Evolutionary conservation across 1,140 invertebrate genomes (phyloP), one percentile per base, ranked within the genome.

Genomic region (Drosophila navojoa): DNA sequence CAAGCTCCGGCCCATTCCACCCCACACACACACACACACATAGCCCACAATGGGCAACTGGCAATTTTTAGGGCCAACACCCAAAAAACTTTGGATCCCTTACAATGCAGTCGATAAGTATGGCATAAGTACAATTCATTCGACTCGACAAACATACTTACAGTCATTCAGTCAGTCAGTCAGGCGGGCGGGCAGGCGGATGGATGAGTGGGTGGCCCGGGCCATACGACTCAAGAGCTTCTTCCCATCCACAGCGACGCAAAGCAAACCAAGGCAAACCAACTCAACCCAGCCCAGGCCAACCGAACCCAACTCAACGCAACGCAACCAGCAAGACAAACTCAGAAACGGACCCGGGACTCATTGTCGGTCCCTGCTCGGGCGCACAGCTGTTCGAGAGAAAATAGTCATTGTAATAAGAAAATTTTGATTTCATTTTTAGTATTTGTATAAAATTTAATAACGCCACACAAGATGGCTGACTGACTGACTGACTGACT

Each of bases 381-480:
- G 49, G 60, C 54, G 62, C 72, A 74, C 73, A 76, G 68, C 73
- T 76, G 73, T 72, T 76, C 69, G 19, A 67, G 49, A 72, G 73
- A 75, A 89, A 87, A 87, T 87, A 87, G 84, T 87, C 84, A 87
- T 87, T 87, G 84, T 87, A 87, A 87, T 87, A 87, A 87, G 84
- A 87, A 87, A 87, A 87, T 87, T 87, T 87, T 87, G 84, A 89
- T 87, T 87, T 87, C 84, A 89, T 87, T 89, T 87, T 87, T 87
- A 87, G 84, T 87, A 87, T 87, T 87, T 89, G 84, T 87, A 80
- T 87, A 89, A 87, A 87, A 87, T 87, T 87, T 87, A 87, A 87
- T 87, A 87, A 87, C 84, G 79, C 76, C 84, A 84, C 79, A 89
- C 84, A 87, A 87, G 84, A 87, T 87, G 82, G 82, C 82, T 82